A percentile compares a stretch with the other conserved stretches of the same genome.
These are phyloP conservation scores for Sminthurides aquaticus DNA, from an alignment of 2,888 invertebrate genomes.

Conservation along the genomic window DNA sequence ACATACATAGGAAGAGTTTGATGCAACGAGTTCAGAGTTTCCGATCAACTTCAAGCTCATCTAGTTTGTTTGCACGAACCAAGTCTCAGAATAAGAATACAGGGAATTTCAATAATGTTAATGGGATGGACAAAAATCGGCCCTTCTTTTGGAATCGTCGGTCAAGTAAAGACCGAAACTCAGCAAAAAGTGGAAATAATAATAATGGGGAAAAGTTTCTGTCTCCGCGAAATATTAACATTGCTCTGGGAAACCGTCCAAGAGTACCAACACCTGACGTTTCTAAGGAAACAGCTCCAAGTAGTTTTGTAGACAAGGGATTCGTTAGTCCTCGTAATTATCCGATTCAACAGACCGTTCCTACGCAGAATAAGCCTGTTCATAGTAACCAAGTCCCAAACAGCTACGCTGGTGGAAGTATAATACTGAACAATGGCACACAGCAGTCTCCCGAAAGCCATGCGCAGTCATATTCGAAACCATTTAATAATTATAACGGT, in stretches of 20 bases:
- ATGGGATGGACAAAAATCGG: not conserved
- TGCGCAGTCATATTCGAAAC: conserved; percentile 12
- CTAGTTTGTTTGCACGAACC: conserved; percentile 36
- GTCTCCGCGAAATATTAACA: not conserved
- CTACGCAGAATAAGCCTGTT: not conserved
- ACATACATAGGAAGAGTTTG: conserved; percentile 79
- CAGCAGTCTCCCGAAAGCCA: conserved; percentile 2
- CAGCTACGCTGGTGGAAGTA: not conserved
- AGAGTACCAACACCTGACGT: conserved; percentile 83
- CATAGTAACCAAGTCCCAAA: not conserved
- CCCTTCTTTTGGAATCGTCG: conserved; percentile 61
- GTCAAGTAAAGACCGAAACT: conserved; percentile 60
- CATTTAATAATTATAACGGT: not conserved
- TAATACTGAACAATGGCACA: not conserved
- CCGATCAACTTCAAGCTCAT: conserved; percentile 63
- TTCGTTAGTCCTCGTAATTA: not conserved
- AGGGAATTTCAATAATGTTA: conserved; percentile 21
- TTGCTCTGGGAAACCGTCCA: conserved; percentile 51
- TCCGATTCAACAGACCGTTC: not conserved
- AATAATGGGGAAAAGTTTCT: not conserved
- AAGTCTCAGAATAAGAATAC: conserved; percentile 26
- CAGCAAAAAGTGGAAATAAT: conserved; percentile 8
- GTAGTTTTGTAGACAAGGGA: not conserved
- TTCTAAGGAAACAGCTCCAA: conserved; percentile 58
- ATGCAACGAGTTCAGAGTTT: conserved; percentile 79